Base-by-base conservation (phyloP, 2,113 vertebrate species). In the Lichenostomus cassidix region DNA sequence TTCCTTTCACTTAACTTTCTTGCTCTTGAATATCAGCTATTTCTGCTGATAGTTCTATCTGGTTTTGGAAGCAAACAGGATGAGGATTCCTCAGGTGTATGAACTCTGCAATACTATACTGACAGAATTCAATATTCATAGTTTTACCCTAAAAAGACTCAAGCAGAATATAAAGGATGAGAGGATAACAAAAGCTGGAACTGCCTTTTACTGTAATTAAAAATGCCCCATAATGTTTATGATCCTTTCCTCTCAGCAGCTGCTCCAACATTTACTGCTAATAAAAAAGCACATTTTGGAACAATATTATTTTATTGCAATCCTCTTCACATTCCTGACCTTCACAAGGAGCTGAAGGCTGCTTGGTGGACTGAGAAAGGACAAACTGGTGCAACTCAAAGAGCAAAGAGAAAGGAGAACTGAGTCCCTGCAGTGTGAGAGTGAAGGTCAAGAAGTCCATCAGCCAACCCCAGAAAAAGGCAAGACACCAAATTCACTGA, bases 151-250 rank as follows among this genome's bases (percentile, higher is more conserved):
- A 60, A 21, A n/a, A 86, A 67, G 41, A 33, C 5, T 75, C 11
- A 8, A 22, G 35, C 21, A 49, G 41, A 86, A 52, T 81, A 58
- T 23, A 68, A 70, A 87, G n/a, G 49, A 88, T 67, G 39, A 83
- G 22, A 62, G 55, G 25, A 67, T 63, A 87, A 75, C 79, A 89
- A 76, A 96, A 94, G 58, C 68, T 92, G 81, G 19, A 91, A 86
- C 82, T 96, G 91, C 71, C 92, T 90, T 95, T 97, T 86, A 91
- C 83, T 94, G 80, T 96, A 96, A 97, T 97, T 97, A 98, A 92
- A 98, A 95, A 86, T 88, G 89, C 75, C 93, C 95, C 97, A 60
- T 92, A 95, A 94, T 67, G 74, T 96, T 97, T 96, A 97, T 84
- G 87, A 94, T 92, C 87, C 88, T 65, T 93, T 95, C 62, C 89